Percentiles rank a stretch among this genome's conserved stretches.
Evolutionary conservation across 2,797 vertebrate species (phyloP).

Genomic region (Microcaecilia unicolor): DNA sequence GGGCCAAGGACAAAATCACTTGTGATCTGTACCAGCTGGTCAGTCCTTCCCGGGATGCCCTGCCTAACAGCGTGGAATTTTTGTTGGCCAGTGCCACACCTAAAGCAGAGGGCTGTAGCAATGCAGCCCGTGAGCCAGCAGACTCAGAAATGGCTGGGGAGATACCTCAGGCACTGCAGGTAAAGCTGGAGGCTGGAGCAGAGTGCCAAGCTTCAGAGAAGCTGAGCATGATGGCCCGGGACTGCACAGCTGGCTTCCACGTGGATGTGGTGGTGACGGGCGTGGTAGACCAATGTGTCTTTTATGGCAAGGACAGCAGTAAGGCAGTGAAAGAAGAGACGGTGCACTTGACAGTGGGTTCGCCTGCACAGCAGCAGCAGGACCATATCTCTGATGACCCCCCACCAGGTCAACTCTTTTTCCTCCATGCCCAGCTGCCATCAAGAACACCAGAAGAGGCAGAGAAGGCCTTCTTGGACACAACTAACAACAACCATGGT

Average conservation of each 20-base stretch:
- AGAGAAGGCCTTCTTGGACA: conserved; percentile 52
- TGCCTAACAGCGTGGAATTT: conserved; percentile 49
- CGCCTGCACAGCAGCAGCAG: conserved; percentile 19
- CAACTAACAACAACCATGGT: conserved; percentile 33
- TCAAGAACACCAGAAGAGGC: conserved; percentile 8
- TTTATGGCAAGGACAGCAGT: conserved; percentile 85
- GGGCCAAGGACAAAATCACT: conserved; percentile 89
- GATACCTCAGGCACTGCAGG: conserved; percentile 39
- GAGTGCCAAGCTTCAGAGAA: conserved; percentile 26
- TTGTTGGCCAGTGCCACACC: conserved; percentile 59
- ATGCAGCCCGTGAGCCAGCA: conserved; percentile 16
- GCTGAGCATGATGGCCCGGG: conserved; percentile 31
- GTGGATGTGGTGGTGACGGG: conserved; percentile 93
- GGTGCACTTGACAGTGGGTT: conserved; percentile 63
- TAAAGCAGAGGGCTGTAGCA: conserved; percentile 42
- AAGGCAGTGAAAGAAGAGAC: conserved; percentile 88
- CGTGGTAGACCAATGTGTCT: conserved; percentile 87
- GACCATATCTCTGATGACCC: conserved; percentile 55
- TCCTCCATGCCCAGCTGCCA: conserved; percentile 55
- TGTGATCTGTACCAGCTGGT: conserved; percentile 92
- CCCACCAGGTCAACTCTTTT: conserved; percentile 79
- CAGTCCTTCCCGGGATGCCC: conserved; percentile 74
- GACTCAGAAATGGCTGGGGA: conserved; percentile 47
- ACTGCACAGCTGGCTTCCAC: conserved; percentile 79
- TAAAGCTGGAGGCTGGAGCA: conserved; percentile 25